Evolutionary conservation across 2,888 invertebrate species (phyloP).

Genomic region (Cephonodes hylas): DNA sequence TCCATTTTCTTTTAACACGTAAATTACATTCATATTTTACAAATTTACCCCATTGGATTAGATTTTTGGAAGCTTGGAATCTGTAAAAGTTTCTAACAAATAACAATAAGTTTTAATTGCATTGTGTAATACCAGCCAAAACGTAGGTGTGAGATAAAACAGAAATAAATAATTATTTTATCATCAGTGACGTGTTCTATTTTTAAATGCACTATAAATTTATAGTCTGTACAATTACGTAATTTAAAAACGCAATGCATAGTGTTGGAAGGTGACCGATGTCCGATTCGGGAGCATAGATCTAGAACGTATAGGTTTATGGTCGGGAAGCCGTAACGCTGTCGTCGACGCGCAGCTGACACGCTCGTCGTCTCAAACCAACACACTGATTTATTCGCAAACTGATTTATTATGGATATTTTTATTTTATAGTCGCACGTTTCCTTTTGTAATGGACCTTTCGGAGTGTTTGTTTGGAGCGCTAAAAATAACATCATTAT

Average conservation of each 20-base stretch:
- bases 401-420: not conserved
- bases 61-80: too few species aligned
- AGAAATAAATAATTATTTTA: too few species aligned
- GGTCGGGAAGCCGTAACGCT: slow-evolving; percentile 32
- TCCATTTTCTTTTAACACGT: too few species aligned
- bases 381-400: slow-evolving; percentile 8
- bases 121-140: too few species aligned
- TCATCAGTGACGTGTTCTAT: too few species aligned
- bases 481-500: not conserved
- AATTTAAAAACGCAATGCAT: not conserved
- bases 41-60: too few species aligned
- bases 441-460: not conserved
- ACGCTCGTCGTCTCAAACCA: not conserved
- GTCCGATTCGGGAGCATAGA: slow-evolving; percentile 9
- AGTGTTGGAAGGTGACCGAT: not conserved
- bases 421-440: not conserved
- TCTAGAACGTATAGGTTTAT: too few species aligned
- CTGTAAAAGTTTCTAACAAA: too few species aligned
- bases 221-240: not conserved
- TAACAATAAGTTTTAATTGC: too few species aligned
- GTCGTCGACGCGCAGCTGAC: slow-evolving; percentile 30
- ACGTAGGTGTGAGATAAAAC: too few species aligned
- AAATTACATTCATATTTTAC: too few species aligned
- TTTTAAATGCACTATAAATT: too few species aligned
- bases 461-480: not conserved